phyloP scores from a whole-genome alignment of 1,140 invertebrate genomes.

The Ptiloglossa arizonensis region DNA sequence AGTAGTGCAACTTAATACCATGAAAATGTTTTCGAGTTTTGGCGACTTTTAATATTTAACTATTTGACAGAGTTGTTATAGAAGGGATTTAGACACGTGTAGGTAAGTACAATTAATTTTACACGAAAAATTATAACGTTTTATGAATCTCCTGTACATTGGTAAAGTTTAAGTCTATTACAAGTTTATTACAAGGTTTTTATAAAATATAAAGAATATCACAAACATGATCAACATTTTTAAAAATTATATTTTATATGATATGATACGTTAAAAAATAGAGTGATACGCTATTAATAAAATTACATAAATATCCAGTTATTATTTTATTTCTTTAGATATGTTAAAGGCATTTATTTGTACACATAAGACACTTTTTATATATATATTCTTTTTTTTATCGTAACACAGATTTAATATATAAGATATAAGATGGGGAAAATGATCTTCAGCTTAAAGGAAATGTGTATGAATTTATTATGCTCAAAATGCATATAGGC shows the following conservation, averaged over 20 bases:
- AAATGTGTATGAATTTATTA: neutral
- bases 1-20: constrained; percentile 12
- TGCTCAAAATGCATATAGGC: constrained; percentile 31
- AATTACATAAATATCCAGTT: neutral
- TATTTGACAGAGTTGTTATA: neutral
- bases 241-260: neutral
- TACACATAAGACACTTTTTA: neutral
- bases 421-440: neutral
- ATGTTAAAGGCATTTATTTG: neutral
- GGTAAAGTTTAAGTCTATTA: neutral
- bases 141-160: neutral
- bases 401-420: neutral
- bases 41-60: neutral
- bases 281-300: neutral
- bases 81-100: constrained; percentile 6
- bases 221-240: neutral
- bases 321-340: neutral
- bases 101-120: constrained; percentile 14
- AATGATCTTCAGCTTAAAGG: neutral
- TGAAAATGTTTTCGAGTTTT: neutral
- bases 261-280: neutral
- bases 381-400: neutral
- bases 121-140: neutral
- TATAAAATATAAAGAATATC: neutral
- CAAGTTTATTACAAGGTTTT: no score